A percentile compares a stretch with the other conserved stretches of the same genome.
Evolutionary conservation across 2,113 vertebrate genomes (phyloP).

Genomic region (Dasypus novemcinctus): DNA sequence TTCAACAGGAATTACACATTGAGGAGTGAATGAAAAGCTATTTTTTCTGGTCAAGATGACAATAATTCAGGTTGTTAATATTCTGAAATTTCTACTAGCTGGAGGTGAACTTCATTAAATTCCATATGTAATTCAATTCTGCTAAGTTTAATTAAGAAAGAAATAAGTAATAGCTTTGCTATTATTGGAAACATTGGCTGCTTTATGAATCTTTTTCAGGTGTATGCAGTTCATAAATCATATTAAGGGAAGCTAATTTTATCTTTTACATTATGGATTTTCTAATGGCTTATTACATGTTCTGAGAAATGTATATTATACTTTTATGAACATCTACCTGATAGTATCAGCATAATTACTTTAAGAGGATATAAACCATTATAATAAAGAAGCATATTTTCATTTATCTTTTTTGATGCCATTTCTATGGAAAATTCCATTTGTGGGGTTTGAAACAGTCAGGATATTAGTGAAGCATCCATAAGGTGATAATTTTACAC

Average conservation of each 20-base stretch:
- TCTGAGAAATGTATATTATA: neutral
- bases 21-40: neutral
- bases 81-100: neutral
- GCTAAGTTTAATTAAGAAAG: neutral
- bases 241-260: neutral
- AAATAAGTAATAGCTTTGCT: neutral
- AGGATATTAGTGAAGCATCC: neutral
- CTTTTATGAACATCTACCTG: slow-evolving; percentile 7
- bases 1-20: neutral
- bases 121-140: neutral
- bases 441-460: neutral
- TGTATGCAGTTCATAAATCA: neutral
- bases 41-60: too few relatives aligned
- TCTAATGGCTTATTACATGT: neutral
- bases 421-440: neutral
- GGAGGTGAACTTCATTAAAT: neutral
- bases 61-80: neutral
- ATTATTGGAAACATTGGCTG: neutral
- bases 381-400: neutral
- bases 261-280: slow-evolving; percentile 42
- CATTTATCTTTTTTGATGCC: neutral
- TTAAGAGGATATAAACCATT: neutral
- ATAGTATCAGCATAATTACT: neutral
- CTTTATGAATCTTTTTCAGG: neutral
- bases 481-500: fast-evolving